Evolutionary conservation across 2,888 invertebrate genomes (phyloP).

Genomic region (Lasioglossum oenotherae): DNA sequence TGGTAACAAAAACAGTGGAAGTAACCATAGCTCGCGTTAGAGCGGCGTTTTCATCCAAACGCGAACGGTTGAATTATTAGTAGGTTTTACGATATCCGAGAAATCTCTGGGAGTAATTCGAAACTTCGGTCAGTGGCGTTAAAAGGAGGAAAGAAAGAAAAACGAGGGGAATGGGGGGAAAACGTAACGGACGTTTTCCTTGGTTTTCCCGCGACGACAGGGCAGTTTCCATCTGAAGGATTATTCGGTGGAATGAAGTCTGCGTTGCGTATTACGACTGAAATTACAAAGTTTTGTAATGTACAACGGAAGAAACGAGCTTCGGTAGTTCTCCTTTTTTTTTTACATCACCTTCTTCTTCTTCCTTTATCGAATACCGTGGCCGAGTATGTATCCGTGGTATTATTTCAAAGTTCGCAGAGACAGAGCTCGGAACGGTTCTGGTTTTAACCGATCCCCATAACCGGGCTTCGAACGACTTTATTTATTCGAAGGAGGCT

Average conservation of each 20-base stretch:
- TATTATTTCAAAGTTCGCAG: conserved; percentile 11
- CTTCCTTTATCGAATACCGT: conserved; percentile 19
- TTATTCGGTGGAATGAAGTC: conserved; percentile 11
- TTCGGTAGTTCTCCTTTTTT: background rate
- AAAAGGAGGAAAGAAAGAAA: background rate
- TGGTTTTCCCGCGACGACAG: background rate
- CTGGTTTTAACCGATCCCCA: conserved; percentile 21
- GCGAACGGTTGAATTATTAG: conserved; percentile 21
- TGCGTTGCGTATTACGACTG: conserved; percentile 5
- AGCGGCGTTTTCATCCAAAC: background rate
- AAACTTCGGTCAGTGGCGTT: conserved; percentile 9
- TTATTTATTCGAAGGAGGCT: conserved; percentile 24
- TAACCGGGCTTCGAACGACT: conserved; percentile 9
- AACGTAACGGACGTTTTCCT: background rate
- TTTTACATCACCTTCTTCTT: background rate
- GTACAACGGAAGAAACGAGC: background rate
- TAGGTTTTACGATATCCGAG: conserved; percentile 11
- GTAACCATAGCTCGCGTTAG: background rate
- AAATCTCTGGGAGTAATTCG: conserved; percentile 7
- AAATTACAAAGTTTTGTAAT: conserved; percentile 39
- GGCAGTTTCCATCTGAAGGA: background rate
- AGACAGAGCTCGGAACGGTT: background rate
- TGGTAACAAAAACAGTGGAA: conserved; percentile 13
- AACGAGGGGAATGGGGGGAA: background rate
- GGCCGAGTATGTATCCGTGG: background rate